Evolutionary conservation across 2,888 invertebrate genomes (phyloP), one percentile per base, ranked within the genome.

Genomic region (Andrena minutula): DNA sequence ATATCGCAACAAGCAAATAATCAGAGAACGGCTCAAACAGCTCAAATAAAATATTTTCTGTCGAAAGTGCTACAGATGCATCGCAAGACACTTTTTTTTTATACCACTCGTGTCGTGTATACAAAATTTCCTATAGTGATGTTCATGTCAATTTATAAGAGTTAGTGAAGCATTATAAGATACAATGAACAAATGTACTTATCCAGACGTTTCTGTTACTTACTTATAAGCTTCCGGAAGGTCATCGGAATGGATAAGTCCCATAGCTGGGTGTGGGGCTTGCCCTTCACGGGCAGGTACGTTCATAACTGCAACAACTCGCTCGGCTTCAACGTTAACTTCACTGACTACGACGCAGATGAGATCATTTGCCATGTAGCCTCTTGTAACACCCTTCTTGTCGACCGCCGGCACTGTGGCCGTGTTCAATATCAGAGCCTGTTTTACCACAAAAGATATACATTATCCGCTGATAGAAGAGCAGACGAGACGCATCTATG

Each of bases 341-440:
- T 97, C 97, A 91, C 98, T 95, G 70, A 98, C 97, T 95, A 98
- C 98, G 94, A 98, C 98, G 95, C 98, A 97, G 79, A 98, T 96
- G 90, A 96, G 96, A 95, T 98, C 98, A 95, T 97, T 97, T 94
- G 96, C 96, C 94, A 96, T 96, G 95, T 97, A 97, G 94, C 95
- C 95, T 94, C 97, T 96, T 93, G 96, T 96, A 84, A 96, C 95
- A 94, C 96, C 96, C 94, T 96, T 96, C 95, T 97, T 97, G 95
- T 97, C 97, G 93, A 97, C 95, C 64, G 97, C 97, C 80, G 96
- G 96, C 94, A 97, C 96, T 94, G 96, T 96, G 83, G 93, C 93
- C 90, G 94, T 93, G 89, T 94, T 94, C 87, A 94, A 92, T 88
- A 94, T 94, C 63, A 94, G 89, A 69, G 93, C 94, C 94, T 94